Conservation (phyloP, 2,797 vertebrate species). For the Sebastes vulpes region DNA sequence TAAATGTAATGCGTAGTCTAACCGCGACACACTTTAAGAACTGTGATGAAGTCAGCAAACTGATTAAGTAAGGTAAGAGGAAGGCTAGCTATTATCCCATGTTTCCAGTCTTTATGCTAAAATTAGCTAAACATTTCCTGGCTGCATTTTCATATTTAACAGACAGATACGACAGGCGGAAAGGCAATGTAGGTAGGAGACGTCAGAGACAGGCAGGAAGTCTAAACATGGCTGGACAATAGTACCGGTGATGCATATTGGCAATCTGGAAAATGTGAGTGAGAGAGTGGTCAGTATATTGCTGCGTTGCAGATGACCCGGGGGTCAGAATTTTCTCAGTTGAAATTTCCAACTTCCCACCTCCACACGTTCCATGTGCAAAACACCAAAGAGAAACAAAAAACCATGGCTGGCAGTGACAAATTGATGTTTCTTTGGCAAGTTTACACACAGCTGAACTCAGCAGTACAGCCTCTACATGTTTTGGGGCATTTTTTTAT, state of each 20-base stretch:
- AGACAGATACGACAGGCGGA: neutral
- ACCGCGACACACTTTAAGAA: neutral
- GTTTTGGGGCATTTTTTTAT: too few species aligned
- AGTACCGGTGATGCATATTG: neutral
- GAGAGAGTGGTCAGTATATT: neutral
- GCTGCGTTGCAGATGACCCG: too few species aligned
- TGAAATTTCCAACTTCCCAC: too few species aligned
- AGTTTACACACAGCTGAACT: too few species aligned
- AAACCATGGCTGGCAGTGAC: too few species aligned
- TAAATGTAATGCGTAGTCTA: neutral
- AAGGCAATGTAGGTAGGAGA: neutral
- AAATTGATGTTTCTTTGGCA: too few species aligned
- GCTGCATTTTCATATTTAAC: neutral
- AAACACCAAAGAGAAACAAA: too few species aligned
- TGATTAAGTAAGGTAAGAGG: neutral
- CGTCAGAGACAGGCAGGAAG: neutral
- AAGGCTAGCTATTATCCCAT: neutral
- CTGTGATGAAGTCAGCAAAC: neutral
- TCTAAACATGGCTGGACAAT: neutral
- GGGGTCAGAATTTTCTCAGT: too few species aligned
- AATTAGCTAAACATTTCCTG: neutral
- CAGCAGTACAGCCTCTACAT: too few species aligned
- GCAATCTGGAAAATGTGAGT: neutral
- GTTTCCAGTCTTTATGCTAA: neutral
- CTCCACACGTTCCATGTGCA: too few species aligned